Evolutionary conservation across 2,113 vertebrate species (phyloP).

Genomic region (Aleadryas rufinucha): DNA sequence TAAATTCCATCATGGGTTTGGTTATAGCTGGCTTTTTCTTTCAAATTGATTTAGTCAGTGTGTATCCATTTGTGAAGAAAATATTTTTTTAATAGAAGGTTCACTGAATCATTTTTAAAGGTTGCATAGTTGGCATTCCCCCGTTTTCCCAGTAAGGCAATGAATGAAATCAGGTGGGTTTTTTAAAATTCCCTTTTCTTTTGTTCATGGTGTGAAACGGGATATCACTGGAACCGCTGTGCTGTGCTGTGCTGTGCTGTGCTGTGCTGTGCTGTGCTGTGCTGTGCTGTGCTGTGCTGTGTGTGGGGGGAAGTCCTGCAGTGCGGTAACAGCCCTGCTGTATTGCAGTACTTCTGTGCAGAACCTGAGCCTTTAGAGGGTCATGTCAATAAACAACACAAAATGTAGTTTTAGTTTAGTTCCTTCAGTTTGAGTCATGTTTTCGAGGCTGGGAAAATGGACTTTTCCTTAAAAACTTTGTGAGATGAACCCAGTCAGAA

Average conservation of each 20-base stretch:
- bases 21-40: not conserved
- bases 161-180: conserved; percentile 13
- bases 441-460: not conserved
- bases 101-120: not conserved
- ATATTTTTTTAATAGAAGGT: not conserved
- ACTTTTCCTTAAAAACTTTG: not conserved
- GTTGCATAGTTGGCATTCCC: conserved; percentile 47
- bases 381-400: not conserved
- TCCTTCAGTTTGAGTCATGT: not conserved
- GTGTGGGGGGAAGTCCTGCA: not conserved
- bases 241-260: not conserved
- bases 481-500: not conserved
- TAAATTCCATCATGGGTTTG: not conserved
- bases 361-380: not conserved
- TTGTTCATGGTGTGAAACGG: not conserved
- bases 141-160: conserved; percentile 21
- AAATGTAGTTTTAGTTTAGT: not conserved
- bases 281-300: rapidly evolving
- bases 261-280: no score
- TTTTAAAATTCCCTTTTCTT: conserved; percentile 21
- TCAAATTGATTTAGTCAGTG: not conserved
- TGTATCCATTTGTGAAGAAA: not conserved
- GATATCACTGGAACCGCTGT: not conserved
- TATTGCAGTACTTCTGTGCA: not conserved
- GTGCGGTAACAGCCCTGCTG: not conserved